These are phyloP conservation scores for Calliphora vomitoria DNA, from an alignment of 2,888 invertebrate genomes.

Conservation along the genomic window DNA sequence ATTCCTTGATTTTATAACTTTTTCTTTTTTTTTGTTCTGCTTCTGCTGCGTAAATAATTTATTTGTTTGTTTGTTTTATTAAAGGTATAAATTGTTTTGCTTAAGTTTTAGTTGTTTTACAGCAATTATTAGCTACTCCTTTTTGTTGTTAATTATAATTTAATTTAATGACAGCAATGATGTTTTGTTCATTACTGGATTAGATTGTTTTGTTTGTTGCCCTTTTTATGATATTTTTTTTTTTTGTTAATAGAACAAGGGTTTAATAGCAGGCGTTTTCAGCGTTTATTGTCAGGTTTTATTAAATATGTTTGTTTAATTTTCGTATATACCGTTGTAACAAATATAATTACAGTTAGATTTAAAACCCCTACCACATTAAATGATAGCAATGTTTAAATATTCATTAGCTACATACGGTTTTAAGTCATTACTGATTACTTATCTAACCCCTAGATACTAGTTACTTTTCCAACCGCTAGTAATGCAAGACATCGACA, in stretches of 20 bases:
- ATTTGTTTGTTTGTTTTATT: constrained; percentile 14
- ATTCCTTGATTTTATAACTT: background rate
- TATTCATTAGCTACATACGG: no score
- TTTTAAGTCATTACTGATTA: no score
- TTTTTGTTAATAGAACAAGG: background rate
- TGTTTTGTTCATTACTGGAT: constrained; percentile 34
- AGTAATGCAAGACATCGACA: no score
- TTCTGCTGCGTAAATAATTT: background rate
- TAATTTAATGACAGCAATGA: background rate
- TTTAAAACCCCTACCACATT: background rate
- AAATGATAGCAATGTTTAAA: no score
- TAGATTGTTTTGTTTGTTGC: constrained; percentile 21
- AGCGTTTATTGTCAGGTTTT: constrained; percentile 1
- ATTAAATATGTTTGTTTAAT: background rate
- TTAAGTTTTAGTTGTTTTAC: background rate
- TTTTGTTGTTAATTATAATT: background rate
- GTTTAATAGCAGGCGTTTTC: background rate
- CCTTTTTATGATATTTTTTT: constrained; percentile 31
- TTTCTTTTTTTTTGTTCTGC: background rate
- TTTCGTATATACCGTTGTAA: background rate
- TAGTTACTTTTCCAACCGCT: no score
- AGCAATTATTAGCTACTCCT: background rate
- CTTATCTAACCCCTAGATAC: no score
- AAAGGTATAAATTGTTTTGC: background rate
- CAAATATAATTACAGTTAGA: background rate